Evolutionary conservation across 2,797 vertebrate species (phyloP).

Genomic region (Pipistrellus kuhlii): DNA sequence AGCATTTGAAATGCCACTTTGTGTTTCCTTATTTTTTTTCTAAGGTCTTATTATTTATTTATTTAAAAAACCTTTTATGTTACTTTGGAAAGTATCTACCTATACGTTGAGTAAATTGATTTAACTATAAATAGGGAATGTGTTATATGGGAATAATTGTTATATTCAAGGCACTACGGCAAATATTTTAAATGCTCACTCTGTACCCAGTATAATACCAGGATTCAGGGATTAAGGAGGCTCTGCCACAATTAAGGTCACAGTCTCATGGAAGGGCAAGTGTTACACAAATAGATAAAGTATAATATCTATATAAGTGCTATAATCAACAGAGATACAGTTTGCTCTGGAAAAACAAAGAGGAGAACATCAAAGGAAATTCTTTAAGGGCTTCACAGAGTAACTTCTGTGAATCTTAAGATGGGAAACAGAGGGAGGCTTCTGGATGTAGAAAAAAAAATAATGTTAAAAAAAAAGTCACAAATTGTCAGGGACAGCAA

Average conservation of each 20-base stretch:
- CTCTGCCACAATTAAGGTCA: not conserved
- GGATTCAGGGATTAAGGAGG: not conserved
- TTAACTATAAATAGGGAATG: not conserved
- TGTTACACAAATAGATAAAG: conserved; percentile 1
- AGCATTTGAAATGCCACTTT: not conserved
- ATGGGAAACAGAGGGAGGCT: not conserved
- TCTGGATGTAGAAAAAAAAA: not conserved
- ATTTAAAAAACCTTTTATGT: not conserved
- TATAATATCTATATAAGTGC: not conserved
- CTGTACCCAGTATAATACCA: not conserved
- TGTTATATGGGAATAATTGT: not conserved
- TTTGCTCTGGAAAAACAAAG: not conserved
- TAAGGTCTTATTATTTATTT: not conserved
- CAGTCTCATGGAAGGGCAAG: not conserved
- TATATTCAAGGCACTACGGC: not conserved
- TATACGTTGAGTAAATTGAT: not conserved
- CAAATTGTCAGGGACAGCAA: not conserved
- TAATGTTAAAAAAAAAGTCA: not conserved
- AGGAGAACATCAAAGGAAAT: not conserved
- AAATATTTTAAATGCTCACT: not conserved
- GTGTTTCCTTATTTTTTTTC: not conserved
- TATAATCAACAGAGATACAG: not conserved
- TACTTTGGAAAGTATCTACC: not conserved
- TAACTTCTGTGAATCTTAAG: not conserved
- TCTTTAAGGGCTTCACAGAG: not conserved